Evolutionary conservation across 2,797 vertebrate genomes (phyloP), one percentile per base, ranked within the genome.

Genomic region (Bovichtus variegatus): DNA sequence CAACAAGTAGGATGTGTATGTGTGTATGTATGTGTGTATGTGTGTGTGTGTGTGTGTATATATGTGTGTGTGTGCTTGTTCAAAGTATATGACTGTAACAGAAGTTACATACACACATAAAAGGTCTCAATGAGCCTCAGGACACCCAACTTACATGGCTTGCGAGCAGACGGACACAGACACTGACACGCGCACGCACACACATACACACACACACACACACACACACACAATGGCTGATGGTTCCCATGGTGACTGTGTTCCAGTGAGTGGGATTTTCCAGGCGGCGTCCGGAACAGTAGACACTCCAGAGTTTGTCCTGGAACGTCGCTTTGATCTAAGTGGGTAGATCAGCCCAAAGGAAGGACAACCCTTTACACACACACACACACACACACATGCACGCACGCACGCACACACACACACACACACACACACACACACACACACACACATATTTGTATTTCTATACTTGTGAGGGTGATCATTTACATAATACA

Each of bases 261-360:
- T 91, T 88, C 65, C 81, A 85, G 64, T 82, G 86, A 87, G 87
- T 83, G 85, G 86, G 88, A 90, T 91, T 94, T 94, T 93, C 92
- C 90, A 88, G 84, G 91, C 87, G 69, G 83, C 13, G 71, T 88
- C 86, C 46, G 51, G 76, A 89, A 91, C 81, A 84, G 80, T 55
- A 83, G 87, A 90, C 88, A 86, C 82, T 91, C 82, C 84, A 83
- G 80, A 90, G 85, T 90, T 86, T 91, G 78, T 92, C 87, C 65
- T 92, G 89, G 81, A 91, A 89, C 84, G 89, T 86, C 19, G 15
- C 92, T 93, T 94, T 93, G 93, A 93, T 93, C 76, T 82, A 72
- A 89, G 79, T 83, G 86, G 74, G 65, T 21, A 86, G 80, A 90
- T 83, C 85, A 82, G 71, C 82, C 83, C 66, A 76, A 18, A 84